Percentiles rank a stretch among this genome's conserved stretches.
These are phyloP conservation scores for Apteryx owenii DNA, from an alignment of 2,113 vertebrate species.

Conservation along the genomic window DNA sequence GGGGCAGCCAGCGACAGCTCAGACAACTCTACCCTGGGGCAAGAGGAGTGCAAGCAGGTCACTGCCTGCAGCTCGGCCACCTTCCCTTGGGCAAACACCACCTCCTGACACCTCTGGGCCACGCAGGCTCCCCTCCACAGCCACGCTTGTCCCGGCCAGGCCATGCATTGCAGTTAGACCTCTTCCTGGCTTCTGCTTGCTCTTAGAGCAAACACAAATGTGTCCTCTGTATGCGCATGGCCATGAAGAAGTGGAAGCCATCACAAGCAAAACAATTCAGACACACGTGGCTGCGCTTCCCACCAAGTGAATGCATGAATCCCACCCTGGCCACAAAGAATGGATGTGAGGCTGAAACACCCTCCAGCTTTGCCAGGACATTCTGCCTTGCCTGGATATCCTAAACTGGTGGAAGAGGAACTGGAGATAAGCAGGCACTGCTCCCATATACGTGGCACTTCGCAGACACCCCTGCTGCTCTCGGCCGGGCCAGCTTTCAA, in stretches of 20 bases:
- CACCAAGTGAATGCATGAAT: not conserved
- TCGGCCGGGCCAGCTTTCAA: not conserved
- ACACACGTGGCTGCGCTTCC: accelerated
- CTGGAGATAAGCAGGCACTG: too few relatives aligned
- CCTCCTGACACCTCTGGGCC: too few relatives aligned
- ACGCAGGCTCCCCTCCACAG: not conserved
- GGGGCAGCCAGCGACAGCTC: not conserved
- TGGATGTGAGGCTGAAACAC: not conserved
- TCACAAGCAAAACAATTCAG: not conserved
- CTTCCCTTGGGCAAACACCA: not conserved
- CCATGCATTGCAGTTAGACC: not conserved
- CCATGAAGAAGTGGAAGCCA: not conserved
- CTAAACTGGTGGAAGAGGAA: not conserved
- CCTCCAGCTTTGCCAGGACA: not conserved
- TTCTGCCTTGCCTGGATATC: not conserved
- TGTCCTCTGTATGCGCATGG: not conserved
- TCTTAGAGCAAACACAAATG: not conserved
- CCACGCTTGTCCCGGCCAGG: slow-evolving; percentile 6
- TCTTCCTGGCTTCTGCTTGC: not conserved
- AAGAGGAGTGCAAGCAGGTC: not conserved
- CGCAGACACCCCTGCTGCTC: not conserved
- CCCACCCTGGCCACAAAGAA: not conserved
- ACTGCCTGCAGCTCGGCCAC: not conserved
- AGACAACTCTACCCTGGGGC: not conserved
- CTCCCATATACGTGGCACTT: not conserved